phyloP scores from a whole-genome alignment of 2,797 vertebrate genomes.

The Acanthurus leucopareius region DNA sequence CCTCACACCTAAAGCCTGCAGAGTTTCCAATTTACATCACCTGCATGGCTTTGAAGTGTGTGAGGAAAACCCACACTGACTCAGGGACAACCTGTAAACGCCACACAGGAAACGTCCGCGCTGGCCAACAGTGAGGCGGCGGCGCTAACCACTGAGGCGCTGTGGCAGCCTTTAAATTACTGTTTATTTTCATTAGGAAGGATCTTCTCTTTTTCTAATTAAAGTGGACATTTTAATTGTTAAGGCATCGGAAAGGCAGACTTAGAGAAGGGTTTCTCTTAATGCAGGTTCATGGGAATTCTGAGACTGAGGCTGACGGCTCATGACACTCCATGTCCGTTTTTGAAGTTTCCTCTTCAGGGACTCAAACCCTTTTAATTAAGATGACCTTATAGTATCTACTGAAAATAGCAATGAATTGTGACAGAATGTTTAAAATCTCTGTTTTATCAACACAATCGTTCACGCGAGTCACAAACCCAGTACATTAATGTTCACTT shows the following conservation, averaged over 20 bases:
- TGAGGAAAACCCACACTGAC: not conserved
- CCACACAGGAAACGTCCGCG: not conserved
- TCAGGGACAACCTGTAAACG: not conserved
- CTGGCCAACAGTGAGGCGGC: not conserved
- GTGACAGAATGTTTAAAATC: constrained; percentile 25
- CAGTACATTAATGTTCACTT: constrained; percentile 25
- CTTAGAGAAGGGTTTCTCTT: constrained; percentile 62
- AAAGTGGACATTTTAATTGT: constrained; percentile 18
- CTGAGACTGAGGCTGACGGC: constrained; percentile 18
- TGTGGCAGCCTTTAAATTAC: not conserved
- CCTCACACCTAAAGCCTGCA: not conserved
- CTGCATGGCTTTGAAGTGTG: constrained; percentile 6
- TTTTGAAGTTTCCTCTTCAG: constrained; percentile 55
- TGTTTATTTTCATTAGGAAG: constrained; percentile 32
- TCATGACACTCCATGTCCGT: not conserved
- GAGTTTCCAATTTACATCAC: not conserved
- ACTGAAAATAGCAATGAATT: constrained; percentile 50
- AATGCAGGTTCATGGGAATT: constrained; percentile 61
- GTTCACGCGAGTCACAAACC: constrained; percentile 26
- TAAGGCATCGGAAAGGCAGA: constrained; percentile 51
- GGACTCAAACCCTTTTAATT: constrained; percentile 32
- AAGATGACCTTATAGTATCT: constrained; percentile 49
- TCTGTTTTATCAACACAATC: constrained; percentile 21
- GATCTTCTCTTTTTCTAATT: constrained; percentile 33
- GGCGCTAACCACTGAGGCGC: not conserved